These are phyloP conservation scores for Penaeus indicus DNA, from an alignment of 1,140 invertebrate species.

Conservation along the genomic window DNA sequence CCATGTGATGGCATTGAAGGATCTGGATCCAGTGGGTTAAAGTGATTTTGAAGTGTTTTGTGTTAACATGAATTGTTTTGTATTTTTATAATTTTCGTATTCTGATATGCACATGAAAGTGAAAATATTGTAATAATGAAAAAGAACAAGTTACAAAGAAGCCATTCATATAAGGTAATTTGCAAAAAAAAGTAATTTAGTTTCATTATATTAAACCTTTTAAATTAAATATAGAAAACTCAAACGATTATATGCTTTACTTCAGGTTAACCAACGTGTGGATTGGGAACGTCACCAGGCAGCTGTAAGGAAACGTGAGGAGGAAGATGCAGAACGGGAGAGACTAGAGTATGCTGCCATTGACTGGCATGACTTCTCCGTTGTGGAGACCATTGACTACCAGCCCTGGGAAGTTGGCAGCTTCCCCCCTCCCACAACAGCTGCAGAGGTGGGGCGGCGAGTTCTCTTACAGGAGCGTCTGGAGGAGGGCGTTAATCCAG, in stretches of 20 bases:
- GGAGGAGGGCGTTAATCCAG: constrained; percentile 73
- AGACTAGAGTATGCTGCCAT: constrained; percentile 75
- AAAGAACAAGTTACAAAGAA: too few species aligned
- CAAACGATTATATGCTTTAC: neutral
- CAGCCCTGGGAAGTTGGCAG: constrained; percentile 95
- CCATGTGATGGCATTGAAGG: too few species aligned
- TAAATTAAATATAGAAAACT: neutral
- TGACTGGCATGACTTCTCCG: constrained; percentile 99
- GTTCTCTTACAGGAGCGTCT: constrained; percentile 79
- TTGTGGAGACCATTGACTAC: constrained; percentile 99
- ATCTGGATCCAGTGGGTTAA: too few species aligned
- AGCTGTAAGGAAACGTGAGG: constrained; percentile 89
- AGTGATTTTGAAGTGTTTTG: too few species aligned
- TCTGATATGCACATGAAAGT: too few species aligned
- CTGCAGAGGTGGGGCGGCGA: constrained; percentile 94
- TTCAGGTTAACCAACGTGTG: constrained; percentile 90
- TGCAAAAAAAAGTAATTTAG: too few species aligned
- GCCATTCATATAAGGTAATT: too few species aligned
- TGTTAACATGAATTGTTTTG: too few species aligned
- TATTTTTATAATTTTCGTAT: too few species aligned
- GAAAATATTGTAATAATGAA: too few species aligned
- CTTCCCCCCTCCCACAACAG: constrained; percentile 96
- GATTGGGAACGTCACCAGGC: constrained; percentile 97
- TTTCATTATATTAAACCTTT: neutral
- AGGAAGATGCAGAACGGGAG: constrained; percentile 95